Base-by-base conservation (phyloP, 2,888 invertebrate genomes). In the Coleophora flavipennella region DNA sequence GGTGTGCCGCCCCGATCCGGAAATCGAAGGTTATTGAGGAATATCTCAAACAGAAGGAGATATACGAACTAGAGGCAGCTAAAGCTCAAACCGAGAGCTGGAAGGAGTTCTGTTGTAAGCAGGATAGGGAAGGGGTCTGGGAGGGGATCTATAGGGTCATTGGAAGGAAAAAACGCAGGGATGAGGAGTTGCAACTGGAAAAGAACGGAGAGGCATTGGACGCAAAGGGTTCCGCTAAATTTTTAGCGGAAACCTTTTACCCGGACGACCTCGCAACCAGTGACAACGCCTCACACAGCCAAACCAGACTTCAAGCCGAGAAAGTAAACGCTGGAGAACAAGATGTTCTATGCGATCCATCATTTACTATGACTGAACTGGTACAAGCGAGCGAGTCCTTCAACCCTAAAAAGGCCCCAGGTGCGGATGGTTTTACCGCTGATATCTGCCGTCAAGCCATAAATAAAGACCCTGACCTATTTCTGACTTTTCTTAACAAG, bases 361-460 rank as follows among this genome's bases (percentile, higher is more conserved):
- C 20, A 3, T 20, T 20, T 20, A 6, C 3, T 3, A 20, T 20
- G 20, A 3, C 3, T 20, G 20, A 20, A 6, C 20, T 20, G 6
- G 6, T 6, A 3, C 14, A 13, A 4, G 35, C 40, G 1, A 8
- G 39, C 8, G 9, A 9, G 10, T 33, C 25, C 3, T 28, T 49
- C 10, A 42, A 39, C 34, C 40, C 45, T 0, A 41, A 38, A 25
- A 45, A 46, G 29, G 46, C 46, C 1, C 49, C 49, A 0, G 46
- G 49, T 0, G n/a, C 11, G 0, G 46, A 46, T 11, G 45, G 45
- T 2, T 37, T 43, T 6, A 44, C 46, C 1, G 31, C 44, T 0
- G 49, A 46, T 13, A 49, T 49, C 1, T 43, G 40, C n/a, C 1
- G 3, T 9, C 8, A 11, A 2, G 45, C 36, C 3, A 11, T 29